Base-by-base conservation (phyloP, 2,113 vertebrate species). In the Siniperca knerii region DNA sequence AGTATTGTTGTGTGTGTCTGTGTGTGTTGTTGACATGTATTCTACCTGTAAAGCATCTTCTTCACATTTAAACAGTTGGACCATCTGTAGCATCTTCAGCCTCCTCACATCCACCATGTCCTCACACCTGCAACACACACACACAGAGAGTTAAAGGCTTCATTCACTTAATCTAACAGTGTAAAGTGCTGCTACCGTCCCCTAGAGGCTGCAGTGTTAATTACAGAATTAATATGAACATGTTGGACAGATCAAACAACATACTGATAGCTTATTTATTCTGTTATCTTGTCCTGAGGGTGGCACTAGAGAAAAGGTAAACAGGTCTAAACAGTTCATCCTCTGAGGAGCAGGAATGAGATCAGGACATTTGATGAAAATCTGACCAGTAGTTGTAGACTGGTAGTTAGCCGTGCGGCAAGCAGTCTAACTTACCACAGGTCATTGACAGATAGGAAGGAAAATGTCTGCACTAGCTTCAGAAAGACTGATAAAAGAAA, bases 31-130 rank as follows among this genome's bases (percentile, higher is more conserved):
- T 60, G 6, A 12, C 37, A 25, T 35, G 25, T 21, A 23, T 79
- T 77, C 68, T 29, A 93, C 94, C 92, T 95, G 94, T 60, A 89
- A 82, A 80, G 98, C 98, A 44, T 99, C 98, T 85, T 99, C 98
- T 94, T 99, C 98, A 92, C 98, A 99, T 92, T 99, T 99, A 93
- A 99, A 99, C 72, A 99, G 92, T 84, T 99, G 98, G 13, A 99
- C 98, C 98, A 99, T 99, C 94, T 99, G 98, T 55, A 99, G 97
- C 98, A 99, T 99, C 95, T 99, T 99, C 89, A 99, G 94, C 75
- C 98, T 95, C 77, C 93, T 76, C 92, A 96, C 85, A 71, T 99
- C 93, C 94, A 96, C 92, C 97, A 96, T 90, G 93, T 96, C 73
- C 84, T 96, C 75, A 96, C 97, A 92, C 92, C 93, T 90, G 97